These are phyloP conservation scores for Cataglyphis albicans DNA, from an alignment of 2,888 invertebrate species.

Conservation along the genomic window DNA sequence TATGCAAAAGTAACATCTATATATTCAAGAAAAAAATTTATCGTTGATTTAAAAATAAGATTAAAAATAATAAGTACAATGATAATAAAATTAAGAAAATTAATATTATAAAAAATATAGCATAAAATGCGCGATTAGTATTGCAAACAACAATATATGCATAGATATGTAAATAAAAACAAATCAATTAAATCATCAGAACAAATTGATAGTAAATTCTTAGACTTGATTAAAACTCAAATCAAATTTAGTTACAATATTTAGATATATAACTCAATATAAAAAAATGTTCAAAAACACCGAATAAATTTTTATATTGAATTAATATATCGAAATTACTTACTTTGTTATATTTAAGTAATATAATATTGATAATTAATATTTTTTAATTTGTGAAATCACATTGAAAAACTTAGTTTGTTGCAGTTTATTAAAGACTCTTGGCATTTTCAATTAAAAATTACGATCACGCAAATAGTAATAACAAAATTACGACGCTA, in stretches of 20 bases:
- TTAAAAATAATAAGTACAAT: constrained; percentile 1
- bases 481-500: neutral
- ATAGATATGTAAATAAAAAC: neutral
- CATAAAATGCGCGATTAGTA: neutral
- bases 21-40: neutral
- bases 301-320: neutral
- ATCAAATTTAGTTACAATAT: neutral
- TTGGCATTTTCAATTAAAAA: neutral
- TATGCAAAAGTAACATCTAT: neutral
- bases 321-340: neutral
- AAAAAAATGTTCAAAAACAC: neutral
- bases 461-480: neutral
- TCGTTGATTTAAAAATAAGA: neutral
- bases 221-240: neutral
- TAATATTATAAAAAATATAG: neutral
- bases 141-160: neutral
- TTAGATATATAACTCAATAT: neutral
- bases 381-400: neutral
- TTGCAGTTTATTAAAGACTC: neutral
- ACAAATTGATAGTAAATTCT: neutral
- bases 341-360: neutral
- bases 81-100: neutral
- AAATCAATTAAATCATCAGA: neutral
- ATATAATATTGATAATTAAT: neutral
- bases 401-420: neutral